These are phyloP conservation scores for Lipotes vexillifer DNA, from an alignment of 2,113 vertebrate genomes.

Conservation along the genomic window DNA sequence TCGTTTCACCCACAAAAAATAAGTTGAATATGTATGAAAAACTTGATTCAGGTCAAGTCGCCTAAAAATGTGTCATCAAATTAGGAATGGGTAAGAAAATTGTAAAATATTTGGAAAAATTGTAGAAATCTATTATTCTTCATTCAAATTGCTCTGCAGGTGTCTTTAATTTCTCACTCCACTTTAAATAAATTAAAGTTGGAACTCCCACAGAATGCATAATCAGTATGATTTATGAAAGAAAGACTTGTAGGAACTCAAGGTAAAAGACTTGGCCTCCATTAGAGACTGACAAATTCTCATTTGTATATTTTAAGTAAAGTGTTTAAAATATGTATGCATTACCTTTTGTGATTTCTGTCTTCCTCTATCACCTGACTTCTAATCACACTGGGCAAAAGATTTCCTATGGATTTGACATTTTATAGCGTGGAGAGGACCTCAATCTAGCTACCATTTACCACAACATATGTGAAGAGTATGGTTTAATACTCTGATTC, in stretches of 20 bases:
- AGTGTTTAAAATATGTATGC: neutral
- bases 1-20: neutral
- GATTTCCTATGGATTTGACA: neutral
- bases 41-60: neutral
- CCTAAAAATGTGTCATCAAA: constrained; percentile 9
- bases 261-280: neutral
- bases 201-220: neutral
- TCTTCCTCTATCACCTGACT: neutral
- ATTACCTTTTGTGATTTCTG: neutral
- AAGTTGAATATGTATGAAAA: neutral
- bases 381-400: neutral
- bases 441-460: neutral
- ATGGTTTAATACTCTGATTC: neutral
- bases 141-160: neutral
- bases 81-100: neutral
- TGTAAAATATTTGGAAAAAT: neutral
- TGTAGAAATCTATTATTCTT: neutral
- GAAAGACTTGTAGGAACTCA: neutral
- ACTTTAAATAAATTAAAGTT: neutral
- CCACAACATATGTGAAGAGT: neutral
- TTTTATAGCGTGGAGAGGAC: neutral
- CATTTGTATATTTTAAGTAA: neutral
- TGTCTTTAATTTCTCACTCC: neutral
- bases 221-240: neutral
- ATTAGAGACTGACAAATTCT: neutral